Percentiles rank a stretch among this genome's conserved stretches.
Conservation (phyloP, 2,113 vertebrate genomes). For the Gadus chalcogrammus region DNA sequence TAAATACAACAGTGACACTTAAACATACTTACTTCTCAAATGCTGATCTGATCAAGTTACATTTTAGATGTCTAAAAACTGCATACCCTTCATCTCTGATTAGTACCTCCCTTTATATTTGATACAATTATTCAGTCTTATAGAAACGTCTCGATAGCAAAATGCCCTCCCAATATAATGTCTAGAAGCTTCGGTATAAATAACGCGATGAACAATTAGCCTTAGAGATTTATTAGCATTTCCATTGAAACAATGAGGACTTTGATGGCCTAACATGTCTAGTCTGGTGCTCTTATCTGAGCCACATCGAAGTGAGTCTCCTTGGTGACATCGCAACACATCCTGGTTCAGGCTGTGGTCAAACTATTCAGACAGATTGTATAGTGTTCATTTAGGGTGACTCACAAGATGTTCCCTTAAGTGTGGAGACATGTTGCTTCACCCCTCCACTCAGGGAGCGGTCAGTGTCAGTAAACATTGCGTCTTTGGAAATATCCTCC, state of each 20-base stretch:
- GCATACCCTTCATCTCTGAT: no score
- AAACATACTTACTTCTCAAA: no score
- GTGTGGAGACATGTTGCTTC: not conserved
- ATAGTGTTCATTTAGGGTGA: not conserved
- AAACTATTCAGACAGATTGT: not conserved
- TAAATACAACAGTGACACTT: no score
- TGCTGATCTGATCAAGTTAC: no score
- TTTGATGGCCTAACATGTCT: not conserved
- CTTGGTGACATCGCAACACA: not conserved
- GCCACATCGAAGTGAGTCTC: not conserved
- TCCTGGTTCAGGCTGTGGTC: not conserved
- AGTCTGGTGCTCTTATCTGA: not conserved
- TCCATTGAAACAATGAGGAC: conserved; percentile 14
- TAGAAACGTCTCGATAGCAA: no score
- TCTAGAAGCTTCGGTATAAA: no score
- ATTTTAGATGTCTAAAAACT: no score
- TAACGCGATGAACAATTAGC: conserved; percentile 14
- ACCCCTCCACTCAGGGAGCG: not conserved
- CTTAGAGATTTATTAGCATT: conserved; percentile 63
- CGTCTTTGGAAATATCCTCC: not conserved
- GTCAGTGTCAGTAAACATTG: not conserved
- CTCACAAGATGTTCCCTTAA: not conserved
- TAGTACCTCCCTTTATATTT: no score
- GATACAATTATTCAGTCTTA: no score
- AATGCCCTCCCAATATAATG: no score